A percentile compares a stretch with the other conserved stretches of the same genome.
These are phyloP conservation scores for Ophonus ardosiacus DNA, from an alignment of 2,888 invertebrate genomes.

Conservation along the genomic window DNA sequence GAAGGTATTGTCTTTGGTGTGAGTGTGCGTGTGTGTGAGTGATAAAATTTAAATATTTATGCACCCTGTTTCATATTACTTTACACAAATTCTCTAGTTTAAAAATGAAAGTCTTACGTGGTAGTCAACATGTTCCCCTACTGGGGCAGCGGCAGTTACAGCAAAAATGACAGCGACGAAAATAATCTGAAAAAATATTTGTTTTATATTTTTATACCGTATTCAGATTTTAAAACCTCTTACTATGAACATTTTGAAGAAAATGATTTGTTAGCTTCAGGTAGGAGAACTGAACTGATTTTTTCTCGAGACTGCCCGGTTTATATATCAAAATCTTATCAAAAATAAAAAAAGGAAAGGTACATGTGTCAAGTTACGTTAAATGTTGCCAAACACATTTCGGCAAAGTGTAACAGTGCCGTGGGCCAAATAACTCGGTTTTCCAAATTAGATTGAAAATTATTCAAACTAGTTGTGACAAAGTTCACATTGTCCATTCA, in stretches of 20 bases:
- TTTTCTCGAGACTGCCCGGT: background rate
- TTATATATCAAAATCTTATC: conserved; percentile 12
- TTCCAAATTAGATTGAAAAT: conserved; percentile 39
- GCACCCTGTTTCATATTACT: too few relatives aligned
- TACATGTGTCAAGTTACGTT: conserved; percentile 23
- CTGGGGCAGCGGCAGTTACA: conserved; percentile 4
- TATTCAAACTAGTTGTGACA: conserved; percentile 24
- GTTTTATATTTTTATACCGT: background rate
- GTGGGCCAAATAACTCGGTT: background rate
- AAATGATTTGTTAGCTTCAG: background rate
- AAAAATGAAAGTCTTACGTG: conserved; percentile 21
- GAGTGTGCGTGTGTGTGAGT: too few relatives aligned
- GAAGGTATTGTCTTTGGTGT: too few relatives aligned
- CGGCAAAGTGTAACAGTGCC: conserved; percentile 20
- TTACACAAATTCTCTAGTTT: too few relatives aligned
- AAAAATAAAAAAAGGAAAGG: background rate
- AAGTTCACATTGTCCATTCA: background rate
- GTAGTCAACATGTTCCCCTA: conserved; percentile 33
- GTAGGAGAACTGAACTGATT: conserved; percentile 32
- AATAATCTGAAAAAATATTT: conserved; percentile 6
- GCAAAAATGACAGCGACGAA: background rate
- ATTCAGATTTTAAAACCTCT: background rate
- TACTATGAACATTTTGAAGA: conserved; percentile 24
- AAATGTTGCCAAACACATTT: conserved; percentile 10
- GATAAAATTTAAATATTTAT: too few relatives aligned